Conservation (phyloP, 2,888 invertebrate genomes). For the Exephanes ischioxanthus region DNA sequence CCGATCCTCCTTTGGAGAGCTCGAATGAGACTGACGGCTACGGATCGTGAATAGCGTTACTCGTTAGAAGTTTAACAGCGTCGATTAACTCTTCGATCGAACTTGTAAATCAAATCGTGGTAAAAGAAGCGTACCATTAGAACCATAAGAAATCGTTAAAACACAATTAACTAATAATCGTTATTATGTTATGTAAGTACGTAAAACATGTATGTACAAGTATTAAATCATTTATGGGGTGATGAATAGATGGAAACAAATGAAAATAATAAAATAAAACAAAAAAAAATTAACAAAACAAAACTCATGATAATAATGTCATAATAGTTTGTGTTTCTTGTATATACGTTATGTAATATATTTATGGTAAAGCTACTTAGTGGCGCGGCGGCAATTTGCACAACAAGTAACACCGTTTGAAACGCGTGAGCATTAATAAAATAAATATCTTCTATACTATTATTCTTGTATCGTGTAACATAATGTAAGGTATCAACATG, state of each 20-base stretch:
- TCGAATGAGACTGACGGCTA: conserved; percentile 9
- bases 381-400: conserved; percentile 58
- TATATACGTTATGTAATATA: conserved; percentile 60
- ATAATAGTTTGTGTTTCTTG: conserved; percentile 23
- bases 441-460: conserved; percentile 83
- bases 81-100: conserved; percentile 14
- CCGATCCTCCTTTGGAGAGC: neutral
- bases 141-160: conserved; percentile 38
- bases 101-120: conserved; percentile 25
- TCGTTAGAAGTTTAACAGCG: neutral
- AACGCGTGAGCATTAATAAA: conserved; percentile 81
- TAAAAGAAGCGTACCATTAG: conserved; percentile 38
- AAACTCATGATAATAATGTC: conserved; percentile 54
- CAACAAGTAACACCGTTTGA: conserved; percentile 61
- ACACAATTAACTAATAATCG: conserved; percentile 24
- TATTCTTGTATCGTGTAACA: conserved; percentile 79
- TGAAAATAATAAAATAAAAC: conserved; percentile 20
- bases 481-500: conserved; percentile 77
- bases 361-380: conserved; percentile 56
- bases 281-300: conserved; percentile 12
- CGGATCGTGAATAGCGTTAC: neutral
- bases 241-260: conserved; percentile 23
- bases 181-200: conserved; percentile 64
- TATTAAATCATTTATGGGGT: conserved; percentile 56
- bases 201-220: conserved; percentile 64